phyloP scores from a whole-genome alignment of 2,888 invertebrate genomes.

The Lasioglossum villosulum region DNA sequence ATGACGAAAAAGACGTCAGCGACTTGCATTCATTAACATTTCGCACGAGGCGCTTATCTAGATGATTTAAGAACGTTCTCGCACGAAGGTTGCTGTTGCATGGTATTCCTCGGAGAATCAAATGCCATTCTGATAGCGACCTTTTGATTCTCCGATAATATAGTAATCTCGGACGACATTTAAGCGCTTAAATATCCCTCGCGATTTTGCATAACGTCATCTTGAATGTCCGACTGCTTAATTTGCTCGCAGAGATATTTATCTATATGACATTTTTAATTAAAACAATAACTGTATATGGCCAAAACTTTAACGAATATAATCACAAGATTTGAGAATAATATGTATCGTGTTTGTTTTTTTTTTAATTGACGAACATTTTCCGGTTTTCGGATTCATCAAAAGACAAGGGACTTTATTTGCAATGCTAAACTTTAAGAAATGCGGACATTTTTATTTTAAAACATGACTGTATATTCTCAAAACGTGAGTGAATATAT shows the following conservation, averaged over 20 bases:
- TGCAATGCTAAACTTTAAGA: no score
- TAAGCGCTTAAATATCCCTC: background rate
- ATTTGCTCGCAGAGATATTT: background rate
- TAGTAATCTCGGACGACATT: background rate
- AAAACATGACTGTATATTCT: no score
- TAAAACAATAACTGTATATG: background rate
- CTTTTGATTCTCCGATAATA: constrained; percentile 55
- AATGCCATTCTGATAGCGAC: constrained; percentile 13
- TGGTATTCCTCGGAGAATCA: background rate
- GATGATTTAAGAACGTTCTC: background rate
- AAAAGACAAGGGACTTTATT: no score
- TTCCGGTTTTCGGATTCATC: no score
- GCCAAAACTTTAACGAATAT: background rate
- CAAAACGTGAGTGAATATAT: no score
- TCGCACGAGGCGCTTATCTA: background rate
- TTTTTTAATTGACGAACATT: no score
- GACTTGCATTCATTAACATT: background rate
- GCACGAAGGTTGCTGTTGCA: background rate
- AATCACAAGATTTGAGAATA: background rate
- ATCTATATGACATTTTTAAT: background rate
- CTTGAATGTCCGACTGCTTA: background rate
- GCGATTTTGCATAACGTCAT: background rate
- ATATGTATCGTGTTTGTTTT: background rate
- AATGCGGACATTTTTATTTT: no score
- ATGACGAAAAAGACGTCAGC: background rate